phyloP scores from a whole-genome alignment of 92 coral and sea anemone genomes.

The Phymanthus crucifer region DNA sequence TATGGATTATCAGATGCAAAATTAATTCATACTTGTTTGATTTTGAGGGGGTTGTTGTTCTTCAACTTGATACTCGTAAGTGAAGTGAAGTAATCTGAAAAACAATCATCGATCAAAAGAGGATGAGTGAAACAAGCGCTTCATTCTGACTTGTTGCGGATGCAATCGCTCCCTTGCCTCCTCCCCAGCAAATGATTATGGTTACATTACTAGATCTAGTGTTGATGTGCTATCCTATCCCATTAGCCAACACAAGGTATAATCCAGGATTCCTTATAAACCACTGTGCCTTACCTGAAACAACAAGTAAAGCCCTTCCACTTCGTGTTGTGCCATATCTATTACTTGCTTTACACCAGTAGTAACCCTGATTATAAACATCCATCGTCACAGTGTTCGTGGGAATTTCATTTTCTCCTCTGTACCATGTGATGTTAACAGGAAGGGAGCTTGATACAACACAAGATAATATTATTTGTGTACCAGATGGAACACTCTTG shows the following conservation, averaged over 20 bases:
- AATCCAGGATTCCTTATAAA: not conserved
- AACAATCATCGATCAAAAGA: not conserved
- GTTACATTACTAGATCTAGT: not conserved
- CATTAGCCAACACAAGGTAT: not conserved
- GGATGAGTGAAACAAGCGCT: not conserved
- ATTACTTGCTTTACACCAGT: constrained; percentile 55
- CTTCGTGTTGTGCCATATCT: constrained; percentile 22
- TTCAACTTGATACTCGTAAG: not conserved
- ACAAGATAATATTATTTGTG: constrained; percentile 33
- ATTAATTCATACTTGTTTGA: no score
- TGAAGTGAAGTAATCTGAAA: constrained; percentile 2
- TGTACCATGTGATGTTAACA: constrained; percentile 61
- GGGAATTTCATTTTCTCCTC: constrained; percentile 5
- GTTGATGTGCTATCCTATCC: not conserved
- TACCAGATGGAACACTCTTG: constrained; percentile 28
- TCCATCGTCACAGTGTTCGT: not conserved
- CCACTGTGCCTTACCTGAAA: constrained; percentile 33
- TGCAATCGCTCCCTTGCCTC: no score
- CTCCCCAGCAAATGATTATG: not conserved
- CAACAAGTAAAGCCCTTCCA: constrained; percentile 35
- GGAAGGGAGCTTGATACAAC: constrained; percentile 41
- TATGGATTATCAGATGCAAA: not conserved
- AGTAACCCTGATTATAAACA: constrained; percentile 48
- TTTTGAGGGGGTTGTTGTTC: no score
- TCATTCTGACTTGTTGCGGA: not conserved